Evolutionary conservation across 2,113 vertebrate genomes (phyloP).

Genomic region (Dasyurus viverrinus): DNA sequence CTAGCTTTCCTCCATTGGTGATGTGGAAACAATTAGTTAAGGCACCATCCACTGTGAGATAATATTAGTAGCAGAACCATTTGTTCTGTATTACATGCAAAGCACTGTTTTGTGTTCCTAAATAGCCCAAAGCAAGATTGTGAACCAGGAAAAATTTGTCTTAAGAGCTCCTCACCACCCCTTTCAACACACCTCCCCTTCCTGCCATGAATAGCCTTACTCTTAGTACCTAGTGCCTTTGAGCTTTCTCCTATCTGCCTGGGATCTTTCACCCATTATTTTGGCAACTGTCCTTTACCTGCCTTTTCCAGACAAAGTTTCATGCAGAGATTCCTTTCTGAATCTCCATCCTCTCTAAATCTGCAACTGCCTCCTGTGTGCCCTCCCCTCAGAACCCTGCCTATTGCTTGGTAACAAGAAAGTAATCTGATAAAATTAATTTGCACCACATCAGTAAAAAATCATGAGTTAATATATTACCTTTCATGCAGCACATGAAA

Average conservation of each 20-base stretch:
- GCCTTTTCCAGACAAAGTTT: neutral
- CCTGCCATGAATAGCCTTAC: neutral
- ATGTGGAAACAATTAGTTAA: neutral
- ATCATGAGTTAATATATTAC: rapidly evolving
- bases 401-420: neutral
- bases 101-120: neutral
- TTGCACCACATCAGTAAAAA: neutral
- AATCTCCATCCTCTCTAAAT: neutral
- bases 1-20: neutral
- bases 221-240: neutral
- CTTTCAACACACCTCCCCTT: neutral
- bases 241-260: neutral
- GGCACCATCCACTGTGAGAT: neutral
- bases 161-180: neutral
- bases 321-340: neutral
- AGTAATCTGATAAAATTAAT: neutral
- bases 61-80: neutral
- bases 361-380: rapidly evolving
- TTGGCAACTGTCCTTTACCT: neutral
- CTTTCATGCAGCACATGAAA: neutral
- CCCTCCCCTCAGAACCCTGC: rapidly evolving
- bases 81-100: neutral
- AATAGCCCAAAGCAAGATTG: neutral
- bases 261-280: neutral
- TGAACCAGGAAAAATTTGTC: neutral